A percentile compares a stretch with the other conserved stretches of the same genome.
These are phyloP conservation scores for Julus scanicus DNA, from an alignment of 2,888 invertebrate species.

Conservation along the genomic window DNA sequence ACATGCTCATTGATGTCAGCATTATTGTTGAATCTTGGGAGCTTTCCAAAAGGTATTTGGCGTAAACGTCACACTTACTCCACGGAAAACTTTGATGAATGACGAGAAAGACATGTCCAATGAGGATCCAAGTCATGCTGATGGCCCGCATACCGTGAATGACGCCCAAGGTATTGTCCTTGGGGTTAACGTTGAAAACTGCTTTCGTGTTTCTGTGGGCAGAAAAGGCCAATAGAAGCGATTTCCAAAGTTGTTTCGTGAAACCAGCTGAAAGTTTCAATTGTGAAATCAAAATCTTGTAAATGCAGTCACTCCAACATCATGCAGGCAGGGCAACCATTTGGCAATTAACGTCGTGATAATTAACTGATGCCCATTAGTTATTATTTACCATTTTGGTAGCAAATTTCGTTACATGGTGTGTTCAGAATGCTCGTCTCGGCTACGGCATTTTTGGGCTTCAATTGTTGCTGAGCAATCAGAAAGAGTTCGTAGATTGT, in stretches of 20 bases:
- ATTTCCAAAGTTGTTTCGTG: slow-evolving; percentile 11
- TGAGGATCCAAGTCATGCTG: slow-evolving; percentile 51
- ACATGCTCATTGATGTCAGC: too few relatives aligned
- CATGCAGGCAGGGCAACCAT: background rate
- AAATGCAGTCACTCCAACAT: background rate
- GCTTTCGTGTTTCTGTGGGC: slow-evolving; percentile 49
- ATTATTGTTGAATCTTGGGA: background rate
- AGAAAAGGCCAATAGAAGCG: slow-evolving; percentile 50
- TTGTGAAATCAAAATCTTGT: background rate
- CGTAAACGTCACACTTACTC: slow-evolving; percentile 44
- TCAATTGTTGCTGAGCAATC: background rate
- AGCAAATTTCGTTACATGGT: background rate
- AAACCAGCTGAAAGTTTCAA: background rate
- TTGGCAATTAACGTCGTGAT: background rate
- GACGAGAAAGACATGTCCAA: slow-evolving; percentile 51
- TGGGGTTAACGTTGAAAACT: background rate
- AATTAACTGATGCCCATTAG: background rate
- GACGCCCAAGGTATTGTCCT: background rate
- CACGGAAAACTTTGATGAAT: slow-evolving; percentile 47
- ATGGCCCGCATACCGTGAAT: slow-evolving; percentile 52
- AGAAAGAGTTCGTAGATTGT: slow-evolving; percentile 31
- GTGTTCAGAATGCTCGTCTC: background rate
- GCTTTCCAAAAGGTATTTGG: background rate
- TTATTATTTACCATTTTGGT: background rate
- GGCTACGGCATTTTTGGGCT: background rate